Conservation (phyloP, 2,113 vertebrate genomes). For the Tilapia sparmanii region DNA sequence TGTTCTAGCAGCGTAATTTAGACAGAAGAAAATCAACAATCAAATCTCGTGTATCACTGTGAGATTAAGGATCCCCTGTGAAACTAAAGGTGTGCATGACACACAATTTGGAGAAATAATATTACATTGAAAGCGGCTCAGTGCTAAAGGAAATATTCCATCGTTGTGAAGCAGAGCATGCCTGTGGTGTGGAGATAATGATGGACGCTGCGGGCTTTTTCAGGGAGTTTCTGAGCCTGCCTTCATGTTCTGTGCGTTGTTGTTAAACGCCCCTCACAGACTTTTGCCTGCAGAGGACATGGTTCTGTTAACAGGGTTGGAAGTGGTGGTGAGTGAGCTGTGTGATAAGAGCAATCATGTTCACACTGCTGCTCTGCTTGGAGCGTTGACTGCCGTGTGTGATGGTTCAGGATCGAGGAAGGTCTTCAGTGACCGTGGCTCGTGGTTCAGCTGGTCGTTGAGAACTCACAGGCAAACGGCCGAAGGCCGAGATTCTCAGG, state of each 20-base stretch:
- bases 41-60: too few species aligned
- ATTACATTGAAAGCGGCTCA: too few species aligned
- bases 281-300: not conserved
- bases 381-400: not conserved
- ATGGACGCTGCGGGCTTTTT: accelerated
- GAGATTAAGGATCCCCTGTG: too few species aligned
- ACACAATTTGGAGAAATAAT: too few species aligned
- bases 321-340: not conserved
- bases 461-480: not conserved
- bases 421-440: not conserved
- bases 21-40: too few species aligned
- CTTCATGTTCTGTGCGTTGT: not conserved
- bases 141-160: not conserved
- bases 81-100: too few species aligned
- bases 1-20: too few species aligned
- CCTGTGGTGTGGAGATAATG: too few species aligned
- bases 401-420: not conserved
- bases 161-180: not conserved
- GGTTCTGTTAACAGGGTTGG: not conserved
- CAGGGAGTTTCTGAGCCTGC: not conserved
- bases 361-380: not conserved
- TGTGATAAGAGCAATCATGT: not conserved
- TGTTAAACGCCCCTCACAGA: not conserved
- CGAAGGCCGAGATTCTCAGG: accelerated
- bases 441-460: not conserved